phyloP scores from a whole-genome alignment of 2,797 vertebrate genomes.

The Alauda arvensis region DNA sequence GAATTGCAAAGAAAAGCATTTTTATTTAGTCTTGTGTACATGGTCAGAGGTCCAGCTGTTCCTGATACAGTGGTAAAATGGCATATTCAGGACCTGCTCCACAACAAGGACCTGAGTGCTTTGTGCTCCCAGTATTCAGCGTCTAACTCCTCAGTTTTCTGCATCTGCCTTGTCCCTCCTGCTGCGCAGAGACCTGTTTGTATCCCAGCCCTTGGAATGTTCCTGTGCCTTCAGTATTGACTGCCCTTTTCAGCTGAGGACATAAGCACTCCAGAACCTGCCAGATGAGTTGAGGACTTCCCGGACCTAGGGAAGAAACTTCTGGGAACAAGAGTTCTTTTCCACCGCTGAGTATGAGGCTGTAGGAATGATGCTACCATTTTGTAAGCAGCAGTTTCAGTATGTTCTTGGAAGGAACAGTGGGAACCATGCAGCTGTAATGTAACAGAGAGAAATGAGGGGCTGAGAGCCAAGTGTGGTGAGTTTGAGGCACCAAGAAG shows the following conservation, averaged over 20 bases:
- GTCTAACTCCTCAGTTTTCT: neutral
- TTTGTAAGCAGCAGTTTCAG: neutral
- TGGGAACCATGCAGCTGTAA: neutral
- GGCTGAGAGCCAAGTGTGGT: neutral
- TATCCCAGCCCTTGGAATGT: neutral
- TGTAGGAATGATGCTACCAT: fast-evolving
- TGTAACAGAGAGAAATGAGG: neutral
- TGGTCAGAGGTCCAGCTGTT: neutral
- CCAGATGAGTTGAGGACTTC: neutral
- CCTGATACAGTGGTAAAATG: neutral
- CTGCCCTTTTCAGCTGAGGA: neutral
- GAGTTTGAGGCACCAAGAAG: neutral
- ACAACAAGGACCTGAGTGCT: neutral
- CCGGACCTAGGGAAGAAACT: neutral
- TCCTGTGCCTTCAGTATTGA: neutral
- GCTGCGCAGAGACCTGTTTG: neutral
- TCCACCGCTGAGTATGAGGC: fast-evolving
- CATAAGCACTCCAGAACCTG: neutral
- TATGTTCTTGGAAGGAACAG: neutral
- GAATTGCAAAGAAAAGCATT: neutral
- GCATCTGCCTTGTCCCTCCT: neutral
- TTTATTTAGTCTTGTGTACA: neutral
- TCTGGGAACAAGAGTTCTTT: neutral
- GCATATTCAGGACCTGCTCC: neutral
- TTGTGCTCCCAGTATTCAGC: neutral